Evolutionary conservation across 2,113 vertebrate species (phyloP).

Genomic region (Heptranchias perlo): DNA sequence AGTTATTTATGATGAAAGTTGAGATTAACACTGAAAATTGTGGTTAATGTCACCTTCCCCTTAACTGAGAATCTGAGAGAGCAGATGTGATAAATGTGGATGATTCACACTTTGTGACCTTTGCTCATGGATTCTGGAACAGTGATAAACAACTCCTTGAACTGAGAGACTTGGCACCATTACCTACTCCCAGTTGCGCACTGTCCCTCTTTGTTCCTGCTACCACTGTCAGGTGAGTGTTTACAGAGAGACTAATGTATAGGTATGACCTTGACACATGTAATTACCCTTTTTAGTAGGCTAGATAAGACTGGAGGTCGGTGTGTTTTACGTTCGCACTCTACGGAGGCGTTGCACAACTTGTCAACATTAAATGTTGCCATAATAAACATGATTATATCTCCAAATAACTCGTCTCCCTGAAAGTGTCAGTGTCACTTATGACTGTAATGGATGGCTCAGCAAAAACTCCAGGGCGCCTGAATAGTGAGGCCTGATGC

Average conservation of each 20-base stretch:
- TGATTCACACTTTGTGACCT: conserved; percentile 16
- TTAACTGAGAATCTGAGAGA: neutral
- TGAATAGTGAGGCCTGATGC: neutral
- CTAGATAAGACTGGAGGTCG: neutral
- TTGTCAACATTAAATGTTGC: neutral
- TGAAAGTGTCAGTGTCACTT: neutral
- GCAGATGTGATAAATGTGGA: neutral
- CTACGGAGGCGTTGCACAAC: neutral
- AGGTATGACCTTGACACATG: neutral
- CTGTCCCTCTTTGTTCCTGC: neutral
- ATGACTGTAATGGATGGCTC: neutral
- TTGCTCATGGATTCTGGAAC: neutral
- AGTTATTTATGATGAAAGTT: neutral
- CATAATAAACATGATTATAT: neutral
- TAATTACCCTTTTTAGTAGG: neutral
- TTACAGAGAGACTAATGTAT: neutral
- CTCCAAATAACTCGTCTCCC: neutral
- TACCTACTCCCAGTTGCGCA: neutral
- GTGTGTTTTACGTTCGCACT: neutral
- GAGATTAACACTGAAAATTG: neutral
- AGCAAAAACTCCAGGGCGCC: neutral
- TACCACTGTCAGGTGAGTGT: neutral
- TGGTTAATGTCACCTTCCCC: too few relatives aligned
- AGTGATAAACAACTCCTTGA: neutral
- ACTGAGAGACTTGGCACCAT: neutral